Base-by-base conservation (phyloP, 1,140 invertebrate genomes). In the Aphelenchoides fujianensis region DNA sequence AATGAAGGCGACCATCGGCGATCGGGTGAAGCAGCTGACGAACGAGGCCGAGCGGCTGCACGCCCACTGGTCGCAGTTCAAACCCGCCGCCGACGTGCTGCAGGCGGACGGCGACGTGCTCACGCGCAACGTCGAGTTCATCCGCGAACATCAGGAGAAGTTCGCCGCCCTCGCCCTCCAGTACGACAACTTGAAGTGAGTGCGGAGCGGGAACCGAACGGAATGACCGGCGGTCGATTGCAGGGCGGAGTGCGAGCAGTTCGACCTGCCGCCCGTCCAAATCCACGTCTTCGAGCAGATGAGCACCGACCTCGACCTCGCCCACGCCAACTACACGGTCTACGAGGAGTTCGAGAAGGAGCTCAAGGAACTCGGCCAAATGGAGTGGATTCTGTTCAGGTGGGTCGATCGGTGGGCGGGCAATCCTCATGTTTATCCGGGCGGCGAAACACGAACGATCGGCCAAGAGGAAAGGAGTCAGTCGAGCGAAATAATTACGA, bases 341-440 rank as follows among this genome's bases (percentile, higher is more conserved):
- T 91, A 90, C 81, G 90, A 91, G 73, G 87, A 89, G 59, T 91
- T 91, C 80, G 88, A 89, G 80, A 88, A 86, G 77, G 90, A 89
- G 69, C 86, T 91, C 37, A 85, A 90, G 75, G 85, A 88, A 7
- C 85, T 92, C 54, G 87, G 87, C n/a, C 88, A 90, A 72, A 91
- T 93, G 86, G 90, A 92, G 74, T 94, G 92, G 92, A 89, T 92
- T 68, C 88, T 91, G 12, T 92, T 92, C 81, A 85, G 87, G 85
- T 87, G 71, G 41, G n/a, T n/a, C n/a, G n/a, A n/a, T n/a, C n/a
- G n/a, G n/a, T n/a, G n/a, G n/a, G n/a, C n/a, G n/a, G n/a, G n/a
- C n/a, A n/a, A n/a, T n/a, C n/a, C n/a, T n/a, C n/a, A n/a, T n/a
- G n/a, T n/a, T n/a, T n/a, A n/a, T n/a, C n/a, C n/a, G n/a, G n/a